Conservation (phyloP, 2,113 vertebrate species). For the Columba livia region DNA sequence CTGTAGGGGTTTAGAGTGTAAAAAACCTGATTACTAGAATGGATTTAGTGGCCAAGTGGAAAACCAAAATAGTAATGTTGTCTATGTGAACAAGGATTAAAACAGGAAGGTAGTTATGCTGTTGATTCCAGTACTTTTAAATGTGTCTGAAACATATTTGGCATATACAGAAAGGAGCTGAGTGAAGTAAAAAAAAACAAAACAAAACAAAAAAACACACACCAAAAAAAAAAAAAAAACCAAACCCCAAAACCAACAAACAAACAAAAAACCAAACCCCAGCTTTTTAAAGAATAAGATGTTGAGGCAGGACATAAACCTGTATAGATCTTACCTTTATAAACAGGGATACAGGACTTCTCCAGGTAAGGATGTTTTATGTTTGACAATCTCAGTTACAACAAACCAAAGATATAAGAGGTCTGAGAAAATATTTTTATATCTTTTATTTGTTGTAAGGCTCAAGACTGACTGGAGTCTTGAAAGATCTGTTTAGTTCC, state of each 20-base stretch:
- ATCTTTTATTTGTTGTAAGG: not conserved
- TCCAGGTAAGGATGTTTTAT: not conserved
- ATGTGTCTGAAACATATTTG: not conserved
- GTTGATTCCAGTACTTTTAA: not conserved
- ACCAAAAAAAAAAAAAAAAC: too few relatives aligned
- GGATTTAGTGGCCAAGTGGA: not conserved
- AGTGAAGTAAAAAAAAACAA: not conserved
- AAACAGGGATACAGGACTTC: not conserved
- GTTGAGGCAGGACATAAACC: not conserved
- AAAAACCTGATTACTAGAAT: not conserved
- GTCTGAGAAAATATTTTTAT: not conserved
- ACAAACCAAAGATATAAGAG: not conserved
- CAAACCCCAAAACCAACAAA: too few relatives aligned
- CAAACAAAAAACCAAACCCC: too few relatives aligned
- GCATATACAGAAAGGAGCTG: fast-evolving
- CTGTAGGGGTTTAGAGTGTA: not conserved
- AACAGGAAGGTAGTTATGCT: not conserved
- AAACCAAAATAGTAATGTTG: not conserved
- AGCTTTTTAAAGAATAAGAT: not conserved
- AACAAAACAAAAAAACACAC: too few relatives aligned
- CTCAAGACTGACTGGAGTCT: not conserved
- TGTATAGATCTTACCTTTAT: not conserved
- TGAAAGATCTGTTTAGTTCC: not conserved
- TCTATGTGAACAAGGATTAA: not conserved
- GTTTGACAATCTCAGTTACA: not conserved